Conservation (phyloP, 2,888 invertebrate genomes). For the Spilosoma lubricipeda region DNA sequence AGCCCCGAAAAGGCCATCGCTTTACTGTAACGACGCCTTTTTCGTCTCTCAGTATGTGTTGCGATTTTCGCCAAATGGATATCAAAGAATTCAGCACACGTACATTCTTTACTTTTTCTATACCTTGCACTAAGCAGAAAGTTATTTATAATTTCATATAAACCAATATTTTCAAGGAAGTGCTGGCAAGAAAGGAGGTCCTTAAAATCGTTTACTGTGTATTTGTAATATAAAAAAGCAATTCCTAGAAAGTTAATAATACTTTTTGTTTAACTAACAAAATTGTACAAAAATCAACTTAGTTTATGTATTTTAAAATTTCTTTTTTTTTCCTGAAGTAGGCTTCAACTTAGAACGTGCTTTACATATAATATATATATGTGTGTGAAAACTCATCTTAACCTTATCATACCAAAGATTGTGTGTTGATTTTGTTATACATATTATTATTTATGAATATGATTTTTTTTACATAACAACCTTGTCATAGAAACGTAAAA, state of each 20-base stretch:
- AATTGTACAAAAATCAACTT: background rate
- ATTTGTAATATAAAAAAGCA: background rate
- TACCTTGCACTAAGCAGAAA: background rate
- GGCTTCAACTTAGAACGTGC: background rate
- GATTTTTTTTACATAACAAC: background rate
- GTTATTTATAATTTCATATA: background rate
- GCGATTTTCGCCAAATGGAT: background rate
- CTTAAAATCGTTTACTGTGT: background rate
- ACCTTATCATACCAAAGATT: background rate
- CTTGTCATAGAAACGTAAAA: conserved; percentile 6
- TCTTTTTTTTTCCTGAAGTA: background rate
- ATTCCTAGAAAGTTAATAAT: background rate
- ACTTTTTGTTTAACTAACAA: background rate
- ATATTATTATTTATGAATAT: background rate
- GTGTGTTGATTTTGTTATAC: background rate
- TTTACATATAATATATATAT: too few species aligned
- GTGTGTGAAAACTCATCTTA: background rate
- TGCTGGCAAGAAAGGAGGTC: too few species aligned
- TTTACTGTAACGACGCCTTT: background rate
- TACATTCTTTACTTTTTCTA: background rate
- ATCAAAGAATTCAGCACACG: background rate
- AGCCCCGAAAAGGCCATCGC: background rate
- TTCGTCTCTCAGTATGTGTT: too few species aligned
- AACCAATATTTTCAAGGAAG: background rate
- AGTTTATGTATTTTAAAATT: background rate